Evolutionary conservation across 2,797 vertebrate species (phyloP), one percentile per base, ranked within the genome.

Genomic region (Falco berigora): DNA sequence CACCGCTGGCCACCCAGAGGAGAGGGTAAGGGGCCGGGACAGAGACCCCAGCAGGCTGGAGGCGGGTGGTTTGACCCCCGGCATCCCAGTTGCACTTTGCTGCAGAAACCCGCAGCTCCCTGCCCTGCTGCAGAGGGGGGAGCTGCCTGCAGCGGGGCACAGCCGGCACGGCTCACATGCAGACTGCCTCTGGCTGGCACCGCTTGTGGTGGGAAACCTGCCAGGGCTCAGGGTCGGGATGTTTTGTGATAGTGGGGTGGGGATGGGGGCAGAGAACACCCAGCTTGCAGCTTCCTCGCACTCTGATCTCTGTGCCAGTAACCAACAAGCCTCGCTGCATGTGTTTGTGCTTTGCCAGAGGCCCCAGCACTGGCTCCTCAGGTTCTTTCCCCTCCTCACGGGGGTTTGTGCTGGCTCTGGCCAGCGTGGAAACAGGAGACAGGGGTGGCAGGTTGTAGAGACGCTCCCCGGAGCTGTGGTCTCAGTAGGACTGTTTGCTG

Each of bases 11-110:
- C 75, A 96, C 98, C 96, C 98, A 98, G 13, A 97, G 99, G 94
- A 98, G 99, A 94, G 99, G 99, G 99, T 99, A 98, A 98, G 98
- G 42, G 53, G 5, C 7, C 11, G 2, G 61, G 34, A 47, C 3
- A 2, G 80, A 11, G 18, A 7, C 52, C 52, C 0, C 12, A 4
- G 58, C 47, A n/a, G 38, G 30, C 20, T 30, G 67, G 30, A 36
- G 55, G 7, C 1, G 3, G 27, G 2, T 0, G 2, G 47, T 20
- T 40, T n/a, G 12, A 32, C 9, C 63, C 8, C 1, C 74, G 36
- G 59, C 24, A 21, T 62, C 36, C 81, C 3, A 2, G 23, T 13
- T 62, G 52, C 9, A 0, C 22, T 46, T 69, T 4, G 5, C 74
- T 2, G 5, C 69, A 50, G 34, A 18, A 22, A 14, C n/a, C 42